Evolutionary conservation across 2,888 invertebrate species (phyloP).

Genomic region (Drosophila flavopinicola): DNA sequence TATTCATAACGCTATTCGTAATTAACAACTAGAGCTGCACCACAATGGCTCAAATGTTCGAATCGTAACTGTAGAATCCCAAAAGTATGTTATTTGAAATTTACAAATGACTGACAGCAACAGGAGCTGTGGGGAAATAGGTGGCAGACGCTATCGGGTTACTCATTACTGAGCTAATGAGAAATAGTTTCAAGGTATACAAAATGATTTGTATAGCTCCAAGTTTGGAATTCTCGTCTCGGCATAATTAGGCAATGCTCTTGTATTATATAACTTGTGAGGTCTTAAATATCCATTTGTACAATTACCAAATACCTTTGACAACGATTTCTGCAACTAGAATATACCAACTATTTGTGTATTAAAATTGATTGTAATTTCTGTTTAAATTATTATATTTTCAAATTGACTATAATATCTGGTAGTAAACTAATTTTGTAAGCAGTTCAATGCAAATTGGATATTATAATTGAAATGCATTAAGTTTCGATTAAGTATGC

Average conservation of each 20-base stretch:
- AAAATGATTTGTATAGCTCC: slow-evolving; percentile 6
- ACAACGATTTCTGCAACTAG: too few species aligned
- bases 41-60: slow-evolving; percentile 4
- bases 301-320: not conserved
- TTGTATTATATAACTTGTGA: not conserved
- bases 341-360: too few species aligned
- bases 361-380: too few species aligned
- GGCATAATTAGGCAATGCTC: not conserved
- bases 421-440: too few species aligned
- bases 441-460: not conserved
- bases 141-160: not conserved
- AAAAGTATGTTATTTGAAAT: slow-evolving; percentile 13
- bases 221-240: not conserved
- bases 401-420: too few species aligned
- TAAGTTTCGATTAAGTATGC: not conserved
- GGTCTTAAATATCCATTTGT: not conserved
- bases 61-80: not conserved
- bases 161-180: slow-evolving; percentile 7
- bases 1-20: slow-evolving; percentile 16
- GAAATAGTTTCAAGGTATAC: slow-evolving; percentile 11
- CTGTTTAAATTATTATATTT: too few species aligned
- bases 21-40: slow-evolving; percentile 26
- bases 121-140: not conserved
- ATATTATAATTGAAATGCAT: not conserved
- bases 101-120: slow-evolving; percentile 15